phyloP scores from a whole-genome alignment of 2,888 invertebrate genomes.

The Cephus sareptanus region DNA sequence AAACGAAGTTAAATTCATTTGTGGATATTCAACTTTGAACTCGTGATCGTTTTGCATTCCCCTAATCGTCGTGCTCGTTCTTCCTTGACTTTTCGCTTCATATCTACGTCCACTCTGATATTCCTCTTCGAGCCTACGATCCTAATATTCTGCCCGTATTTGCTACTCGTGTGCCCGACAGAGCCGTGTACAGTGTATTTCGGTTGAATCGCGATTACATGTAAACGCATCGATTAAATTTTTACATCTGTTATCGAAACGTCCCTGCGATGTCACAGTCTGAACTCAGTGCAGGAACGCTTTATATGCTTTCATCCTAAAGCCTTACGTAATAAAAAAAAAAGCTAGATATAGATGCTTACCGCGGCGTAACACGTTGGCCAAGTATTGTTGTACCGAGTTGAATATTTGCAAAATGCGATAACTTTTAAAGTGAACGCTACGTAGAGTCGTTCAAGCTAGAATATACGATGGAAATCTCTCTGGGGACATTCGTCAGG shows the following conservation, averaged over 20 bases:
- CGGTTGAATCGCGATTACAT: background rate
- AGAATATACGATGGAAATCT: background rate
- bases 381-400: conserved; percentile 22
- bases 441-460: background rate
- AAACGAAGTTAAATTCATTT: background rate
- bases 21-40: background rate
- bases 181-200: background rate
- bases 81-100: background rate
- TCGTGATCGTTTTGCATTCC: background rate
- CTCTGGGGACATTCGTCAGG: background rate
- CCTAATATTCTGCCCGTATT: background rate
- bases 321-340: conserved; percentile 50
- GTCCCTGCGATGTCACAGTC: background rate
- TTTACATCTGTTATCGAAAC: background rate
- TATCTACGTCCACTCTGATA: too few species aligned
- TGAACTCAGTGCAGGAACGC: background rate
- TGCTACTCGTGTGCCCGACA: background rate
- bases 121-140: background rate
- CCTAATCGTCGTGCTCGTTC: background rate
- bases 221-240: background rate
- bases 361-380: conserved; percentile 37
- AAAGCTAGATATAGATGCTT: conserved; percentile 41
- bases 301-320: conserved; percentile 57
- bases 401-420: conserved; percentile 20
- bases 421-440: conserved; percentile 8